Percentiles rank a stretch among this genome's conserved stretches.
Conservation (phyloP, 2,113 vertebrate species). For the Dromaius novaehollandiae region DNA sequence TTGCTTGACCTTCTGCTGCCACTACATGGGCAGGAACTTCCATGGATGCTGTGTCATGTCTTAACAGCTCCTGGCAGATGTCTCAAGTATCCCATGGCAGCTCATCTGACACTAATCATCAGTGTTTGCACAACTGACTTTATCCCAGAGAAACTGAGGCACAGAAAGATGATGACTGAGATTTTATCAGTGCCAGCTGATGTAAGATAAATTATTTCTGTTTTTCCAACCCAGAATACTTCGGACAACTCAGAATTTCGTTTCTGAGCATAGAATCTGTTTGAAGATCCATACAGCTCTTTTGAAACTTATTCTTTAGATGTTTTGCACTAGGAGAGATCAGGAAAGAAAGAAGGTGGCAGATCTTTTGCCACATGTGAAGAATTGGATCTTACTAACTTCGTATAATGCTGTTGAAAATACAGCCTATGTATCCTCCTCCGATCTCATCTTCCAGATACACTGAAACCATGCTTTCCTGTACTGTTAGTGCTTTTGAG, state of each 20-base stretch:
- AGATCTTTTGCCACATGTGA: not conserved
- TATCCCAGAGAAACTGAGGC: not conserved
- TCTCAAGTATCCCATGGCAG: not conserved
- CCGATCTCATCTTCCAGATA: not conserved
- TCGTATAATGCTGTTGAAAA: not conserved
- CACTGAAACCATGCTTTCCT: not conserved
- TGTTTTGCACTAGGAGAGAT: not conserved
- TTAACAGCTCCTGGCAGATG: not conserved
- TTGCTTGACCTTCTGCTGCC: not conserved
- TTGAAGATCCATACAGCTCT: not conserved
- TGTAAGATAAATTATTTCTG: not conserved
- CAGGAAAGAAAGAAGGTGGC: not conserved
- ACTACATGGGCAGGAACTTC: fast-evolving
- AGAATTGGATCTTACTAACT: not conserved
- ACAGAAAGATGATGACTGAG: not conserved
- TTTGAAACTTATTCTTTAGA: not conserved
- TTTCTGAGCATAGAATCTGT: not conserved
- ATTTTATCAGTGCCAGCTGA: not conserved
- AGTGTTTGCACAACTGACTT: not conserved
- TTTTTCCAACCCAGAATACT: not conserved
- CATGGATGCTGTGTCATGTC: fast-evolving
- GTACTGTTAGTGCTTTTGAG: not conserved
- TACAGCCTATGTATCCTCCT: not conserved
- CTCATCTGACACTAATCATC: not conserved
- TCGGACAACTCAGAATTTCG: not conserved